Conservation (phyloP, 2,888 invertebrate genomes). For the Lithodes maja region DNA sequence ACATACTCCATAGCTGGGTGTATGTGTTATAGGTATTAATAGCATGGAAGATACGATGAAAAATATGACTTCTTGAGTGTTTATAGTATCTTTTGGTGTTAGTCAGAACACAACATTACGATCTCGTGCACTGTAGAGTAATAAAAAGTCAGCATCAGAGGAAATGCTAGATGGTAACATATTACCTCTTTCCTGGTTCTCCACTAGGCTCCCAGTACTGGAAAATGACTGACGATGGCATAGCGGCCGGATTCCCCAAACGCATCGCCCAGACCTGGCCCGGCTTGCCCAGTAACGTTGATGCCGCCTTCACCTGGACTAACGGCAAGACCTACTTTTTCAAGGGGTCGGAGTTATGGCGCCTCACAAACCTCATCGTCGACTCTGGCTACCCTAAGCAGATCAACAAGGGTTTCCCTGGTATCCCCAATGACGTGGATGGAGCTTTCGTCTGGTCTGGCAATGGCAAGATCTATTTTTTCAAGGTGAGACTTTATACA, state of each 20-base stretch:
- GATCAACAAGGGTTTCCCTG: conserved; percentile 94
- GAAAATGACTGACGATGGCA: conserved; percentile 87
- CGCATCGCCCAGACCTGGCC: conserved; percentile 86
- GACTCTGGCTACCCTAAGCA: conserved; percentile 94
- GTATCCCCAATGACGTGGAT: conserved; percentile 94
- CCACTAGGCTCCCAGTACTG: conserved; percentile 87
- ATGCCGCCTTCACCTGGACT: conserved; percentile 95
- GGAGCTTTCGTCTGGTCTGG: conserved; percentile 97
- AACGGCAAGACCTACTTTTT: conserved; percentile 97
- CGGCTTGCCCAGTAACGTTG: conserved; percentile 82
- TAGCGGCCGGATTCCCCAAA: conserved; percentile 91
- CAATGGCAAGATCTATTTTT: conserved; percentile 97
- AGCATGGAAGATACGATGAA: too few species aligned
- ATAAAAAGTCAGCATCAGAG: too few species aligned
- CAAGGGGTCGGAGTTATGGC: conserved; percentile 90
- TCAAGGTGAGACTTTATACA: too few species aligned
- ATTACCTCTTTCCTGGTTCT: too few species aligned
- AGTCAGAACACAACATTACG: too few species aligned
- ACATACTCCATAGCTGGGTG: too few species aligned
- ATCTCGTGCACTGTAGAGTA: too few species aligned
- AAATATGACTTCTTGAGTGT: too few species aligned
- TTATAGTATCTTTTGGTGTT: too few species aligned
- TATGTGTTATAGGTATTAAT: too few species aligned
- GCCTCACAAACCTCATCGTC: conserved; percentile 87
- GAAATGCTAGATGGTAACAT: too few species aligned